These are phyloP conservation scores for Cryptophagus acutangulus DNA, from an alignment of 2,888 invertebrate species.

Conservation along the genomic window DNA sequence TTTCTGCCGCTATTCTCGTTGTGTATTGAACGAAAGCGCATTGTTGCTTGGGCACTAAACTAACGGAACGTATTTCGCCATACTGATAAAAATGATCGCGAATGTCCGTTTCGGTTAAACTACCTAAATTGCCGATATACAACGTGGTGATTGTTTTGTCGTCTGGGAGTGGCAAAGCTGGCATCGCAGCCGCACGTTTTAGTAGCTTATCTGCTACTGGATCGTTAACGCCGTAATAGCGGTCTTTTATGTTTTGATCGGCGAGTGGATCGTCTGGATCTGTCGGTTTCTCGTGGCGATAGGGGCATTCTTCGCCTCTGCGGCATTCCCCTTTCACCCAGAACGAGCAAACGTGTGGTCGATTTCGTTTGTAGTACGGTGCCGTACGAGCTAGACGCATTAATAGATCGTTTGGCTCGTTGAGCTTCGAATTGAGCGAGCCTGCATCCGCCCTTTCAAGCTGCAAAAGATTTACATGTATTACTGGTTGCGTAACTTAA, in stretches of 20 bases:
- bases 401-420: slow-evolving; percentile 75
- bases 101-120: slow-evolving; percentile 84
- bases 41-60: slow-evolving; percentile 86
- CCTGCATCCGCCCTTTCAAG: slow-evolving; percentile 43
- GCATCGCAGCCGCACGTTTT: slow-evolving; percentile 87
- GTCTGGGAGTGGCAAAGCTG: slow-evolving; percentile 91
- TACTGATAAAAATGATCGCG: slow-evolving; percentile 96
- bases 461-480: slow-evolving; percentile 26
- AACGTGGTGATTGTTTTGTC: slow-evolving; percentile 94
- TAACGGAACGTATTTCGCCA: slow-evolving; percentile 93
- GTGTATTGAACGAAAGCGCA: slow-evolving; percentile 98
- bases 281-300: slow-evolving; percentile 91
- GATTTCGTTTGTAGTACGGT: slow-evolving; percentile 91
- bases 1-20: slow-evolving; percentile 81
- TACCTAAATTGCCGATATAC: slow-evolving; percentile 94
- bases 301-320: slow-evolving; percentile 94
- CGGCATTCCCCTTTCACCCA: slow-evolving; percentile 98
- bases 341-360: slow-evolving; percentile 94
- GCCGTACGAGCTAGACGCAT: slow-evolving; percentile 85
- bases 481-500: not conserved
- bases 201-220: slow-evolving; percentile 93
- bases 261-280: slow-evolving; percentile 96
- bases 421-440: slow-evolving; percentile 65
- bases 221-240: slow-evolving; percentile 92
- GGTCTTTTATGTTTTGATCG: slow-evolving; percentile 92